Percentiles rank a stretch among this genome's conserved stretches.
These are phyloP conservation scores for Coregonus sp. DNA, from an alignment of 2,797 vertebrate genomes.

Conservation along the genomic window DNA sequence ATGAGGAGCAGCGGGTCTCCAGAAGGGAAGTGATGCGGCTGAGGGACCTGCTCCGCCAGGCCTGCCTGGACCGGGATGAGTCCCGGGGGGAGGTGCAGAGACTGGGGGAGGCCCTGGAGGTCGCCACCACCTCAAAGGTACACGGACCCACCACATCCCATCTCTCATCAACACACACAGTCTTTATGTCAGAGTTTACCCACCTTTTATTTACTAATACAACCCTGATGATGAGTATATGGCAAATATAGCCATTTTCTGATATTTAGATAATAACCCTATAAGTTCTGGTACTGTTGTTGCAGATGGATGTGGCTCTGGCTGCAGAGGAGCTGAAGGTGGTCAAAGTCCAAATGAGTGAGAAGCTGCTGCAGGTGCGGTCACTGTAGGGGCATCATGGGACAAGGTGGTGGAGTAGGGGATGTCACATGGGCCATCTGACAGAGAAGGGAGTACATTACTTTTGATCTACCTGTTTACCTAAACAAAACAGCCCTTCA, in stretches of 20 bases:
- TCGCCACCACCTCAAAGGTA: conserved; percentile 68
- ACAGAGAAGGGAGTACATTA: too few relatives aligned
- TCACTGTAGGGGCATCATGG: neutral
- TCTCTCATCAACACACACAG: neutral
- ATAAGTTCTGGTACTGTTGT: neutral
- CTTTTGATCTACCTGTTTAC: too few relatives aligned
- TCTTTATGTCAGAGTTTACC: neutral
- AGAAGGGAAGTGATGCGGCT: conserved; percentile 66
- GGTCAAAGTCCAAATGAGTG: conserved; percentile 68
- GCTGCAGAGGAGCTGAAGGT: conserved; percentile 71
- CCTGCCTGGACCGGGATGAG: conserved; percentile 64
- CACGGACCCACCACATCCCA: neutral
- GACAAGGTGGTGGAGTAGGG: neutral
- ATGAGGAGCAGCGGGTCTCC: conserved; percentile 66
- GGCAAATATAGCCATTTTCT: neutral
- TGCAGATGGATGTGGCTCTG: conserved; percentile 65
- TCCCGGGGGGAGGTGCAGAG: conserved; percentile 61
- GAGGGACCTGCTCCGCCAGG: conserved; percentile 55
- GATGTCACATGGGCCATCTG: too few relatives aligned
- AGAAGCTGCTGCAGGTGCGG: conserved; percentile 72
- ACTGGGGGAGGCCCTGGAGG: conserved; percentile 67
- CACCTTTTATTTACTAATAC: neutral
- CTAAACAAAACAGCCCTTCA: neutral
- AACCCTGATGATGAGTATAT: neutral
- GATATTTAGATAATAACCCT: neutral